phyloP scores from a whole-genome alignment of 2,888 invertebrate species.

The Lumbricus terrestris region DNA sequence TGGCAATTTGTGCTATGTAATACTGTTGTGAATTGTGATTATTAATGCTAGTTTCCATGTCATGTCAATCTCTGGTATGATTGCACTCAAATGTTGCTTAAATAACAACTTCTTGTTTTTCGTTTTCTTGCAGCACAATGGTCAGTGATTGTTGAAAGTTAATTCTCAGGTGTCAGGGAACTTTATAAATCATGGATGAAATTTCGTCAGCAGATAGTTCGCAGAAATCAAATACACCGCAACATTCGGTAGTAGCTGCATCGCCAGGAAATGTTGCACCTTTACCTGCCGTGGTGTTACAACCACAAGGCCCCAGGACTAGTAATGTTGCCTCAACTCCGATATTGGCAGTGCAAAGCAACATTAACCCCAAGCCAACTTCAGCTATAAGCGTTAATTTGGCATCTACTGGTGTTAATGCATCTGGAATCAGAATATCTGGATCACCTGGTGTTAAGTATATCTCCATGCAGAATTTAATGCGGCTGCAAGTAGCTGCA shows the following conservation, averaged over 20 bases:
- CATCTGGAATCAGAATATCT: neutral
- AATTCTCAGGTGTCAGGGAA: neutral
- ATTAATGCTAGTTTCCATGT: neutral
- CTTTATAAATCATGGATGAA: conserved; percentile 12
- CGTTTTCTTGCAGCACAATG: neutral
- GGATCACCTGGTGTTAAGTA: neutral
- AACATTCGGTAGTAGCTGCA: neutral
- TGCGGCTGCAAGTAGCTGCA: neutral
- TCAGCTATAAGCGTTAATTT: neutral
- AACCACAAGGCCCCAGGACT: neutral
- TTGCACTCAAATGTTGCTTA: neutral
- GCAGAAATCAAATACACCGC: neutral
- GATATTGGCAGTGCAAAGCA: neutral
- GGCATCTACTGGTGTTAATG: neutral
- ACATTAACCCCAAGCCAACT: neutral
- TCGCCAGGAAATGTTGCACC: neutral
- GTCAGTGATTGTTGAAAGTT: conserved; percentile 4
- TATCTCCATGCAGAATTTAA: conserved; percentile 4
- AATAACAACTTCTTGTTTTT: neutral
- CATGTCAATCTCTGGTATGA: neutral
- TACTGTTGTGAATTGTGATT: neutral
- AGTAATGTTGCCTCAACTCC: neutral
- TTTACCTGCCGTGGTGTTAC: neutral
- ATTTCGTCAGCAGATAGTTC: neutral
- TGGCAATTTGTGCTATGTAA: neutral